phyloP scores from a whole-genome alignment of 2,113 vertebrate species.

The Salvator merianae region DNA sequence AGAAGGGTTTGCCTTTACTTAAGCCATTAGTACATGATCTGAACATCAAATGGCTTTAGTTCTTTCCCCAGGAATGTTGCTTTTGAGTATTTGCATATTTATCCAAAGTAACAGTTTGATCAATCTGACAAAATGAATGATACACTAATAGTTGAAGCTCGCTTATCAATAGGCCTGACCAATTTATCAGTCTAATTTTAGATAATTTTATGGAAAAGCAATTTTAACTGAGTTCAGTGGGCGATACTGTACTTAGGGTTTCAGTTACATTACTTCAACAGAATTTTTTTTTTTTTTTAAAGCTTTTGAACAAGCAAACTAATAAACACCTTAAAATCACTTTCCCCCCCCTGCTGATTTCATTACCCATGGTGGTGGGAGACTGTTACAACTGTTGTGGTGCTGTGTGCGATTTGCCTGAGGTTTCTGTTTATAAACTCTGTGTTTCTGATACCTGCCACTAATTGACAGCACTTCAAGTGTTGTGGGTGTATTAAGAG shows the following conservation, averaged over 20 bases:
- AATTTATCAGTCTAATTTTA: background rate
- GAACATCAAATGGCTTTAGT: background rate
- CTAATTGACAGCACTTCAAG: conserved; percentile 75
- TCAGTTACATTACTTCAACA: background rate
- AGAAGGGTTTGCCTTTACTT: background rate
- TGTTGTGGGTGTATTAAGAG: conserved; percentile 74
- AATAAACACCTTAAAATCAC: background rate
- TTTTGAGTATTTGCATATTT: background rate
- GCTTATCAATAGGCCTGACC: background rate
- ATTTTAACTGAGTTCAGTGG: background rate
- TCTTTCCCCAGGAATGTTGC: background rate
- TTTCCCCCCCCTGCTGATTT: conserved; percentile 3
- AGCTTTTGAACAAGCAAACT: background rate
- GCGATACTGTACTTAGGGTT: background rate
- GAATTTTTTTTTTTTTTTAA: background rate
- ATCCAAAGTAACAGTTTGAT: background rate
- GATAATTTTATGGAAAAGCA: background rate
- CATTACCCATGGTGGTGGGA: conserved; percentile 38
- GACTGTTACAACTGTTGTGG: conserved; percentile 34
- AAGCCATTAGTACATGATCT: background rate
- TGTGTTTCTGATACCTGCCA: conserved; percentile 62
- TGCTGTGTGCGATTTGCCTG: conserved; percentile 60
- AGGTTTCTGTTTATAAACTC: conserved; percentile 70
- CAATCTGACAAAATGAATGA: background rate
- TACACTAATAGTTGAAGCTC: background rate